Conservation (phyloP, 2,113 vertebrate genomes). For the Melanostigma gelatinosum region DNA sequence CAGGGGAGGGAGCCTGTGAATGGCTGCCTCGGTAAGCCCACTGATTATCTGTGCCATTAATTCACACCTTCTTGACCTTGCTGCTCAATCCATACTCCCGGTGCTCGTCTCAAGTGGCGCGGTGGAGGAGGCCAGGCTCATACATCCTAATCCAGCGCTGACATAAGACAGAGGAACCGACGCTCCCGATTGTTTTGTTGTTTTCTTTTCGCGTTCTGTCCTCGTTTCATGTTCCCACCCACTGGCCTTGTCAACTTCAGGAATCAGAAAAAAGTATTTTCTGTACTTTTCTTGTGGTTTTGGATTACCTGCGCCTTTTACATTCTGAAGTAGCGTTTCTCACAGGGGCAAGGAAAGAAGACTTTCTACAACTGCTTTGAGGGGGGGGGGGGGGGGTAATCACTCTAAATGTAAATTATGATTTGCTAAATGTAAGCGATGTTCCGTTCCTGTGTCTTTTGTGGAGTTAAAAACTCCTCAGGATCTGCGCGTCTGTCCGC, state of each 20-base stretch:
- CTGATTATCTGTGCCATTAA: conserved; percentile 73
- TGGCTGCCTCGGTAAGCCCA: conserved; percentile 47
- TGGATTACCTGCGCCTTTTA: neutral
- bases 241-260: neutral
- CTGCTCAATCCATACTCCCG: conserved; percentile 54
- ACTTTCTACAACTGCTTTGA: conserved; percentile 37
- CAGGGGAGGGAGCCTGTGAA: conserved; percentile 59
- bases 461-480: conserved; percentile 36
- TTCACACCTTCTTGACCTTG: conserved; percentile 74
- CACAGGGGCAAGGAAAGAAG: neutral
- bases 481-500: conserved; percentile 27
- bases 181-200: neutral
- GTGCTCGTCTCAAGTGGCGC: conserved; percentile 41
- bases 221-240: conserved; percentile 2
- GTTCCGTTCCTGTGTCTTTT: conserved; percentile 39
- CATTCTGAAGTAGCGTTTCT: conserved; percentile 5
- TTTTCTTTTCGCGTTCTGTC: neutral
- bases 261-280: neutral
- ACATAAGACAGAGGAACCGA: neutral
- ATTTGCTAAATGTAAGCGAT: conserved; percentile 47
- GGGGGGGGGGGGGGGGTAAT: conserved; percentile 33
- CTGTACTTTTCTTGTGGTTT: neutral
- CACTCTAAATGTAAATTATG: conserved; percentile 77
- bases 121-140: conserved; percentile 26
- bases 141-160: conserved; percentile 41